Conservation (phyloP, 2,888 invertebrate genomes). For the Sisyra terminalis region DNA sequence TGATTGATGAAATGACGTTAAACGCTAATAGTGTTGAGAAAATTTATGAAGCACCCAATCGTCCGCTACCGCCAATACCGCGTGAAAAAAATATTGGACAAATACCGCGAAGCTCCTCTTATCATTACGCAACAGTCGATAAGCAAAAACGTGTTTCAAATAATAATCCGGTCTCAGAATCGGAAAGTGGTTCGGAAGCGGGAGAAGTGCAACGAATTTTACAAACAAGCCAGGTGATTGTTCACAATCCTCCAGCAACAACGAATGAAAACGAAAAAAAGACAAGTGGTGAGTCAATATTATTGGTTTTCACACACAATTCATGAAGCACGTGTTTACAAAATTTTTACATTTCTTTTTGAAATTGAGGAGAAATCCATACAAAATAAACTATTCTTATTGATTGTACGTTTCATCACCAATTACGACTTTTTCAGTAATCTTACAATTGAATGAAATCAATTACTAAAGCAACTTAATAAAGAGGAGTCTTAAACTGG, state of each 20-base stretch:
- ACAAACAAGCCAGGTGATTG: constrained; percentile 19
- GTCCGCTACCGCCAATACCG: constrained; percentile 28
- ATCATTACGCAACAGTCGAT: constrained; percentile 6
- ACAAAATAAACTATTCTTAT: too few species aligned
- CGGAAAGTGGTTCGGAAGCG: constrained; percentile 56
- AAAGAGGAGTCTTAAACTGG: too few species aligned
- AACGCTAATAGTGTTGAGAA: background rate
- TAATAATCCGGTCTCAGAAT: constrained; percentile 31
- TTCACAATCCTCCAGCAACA: background rate
- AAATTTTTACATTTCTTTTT: too few species aligned
- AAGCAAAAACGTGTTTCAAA: constrained; percentile 10
- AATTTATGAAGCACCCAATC: constrained; percentile 17
- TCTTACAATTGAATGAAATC: too few species aligned
- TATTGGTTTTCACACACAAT: too few species aligned
- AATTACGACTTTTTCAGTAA: too few species aligned
- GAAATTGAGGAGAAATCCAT: too few species aligned
- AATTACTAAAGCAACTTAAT: too few species aligned
- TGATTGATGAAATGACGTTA: background rate
- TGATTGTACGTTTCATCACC: too few species aligned
- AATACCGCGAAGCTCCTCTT: constrained; percentile 8
- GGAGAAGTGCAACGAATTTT: constrained; percentile 52
- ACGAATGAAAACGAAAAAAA: too few species aligned
- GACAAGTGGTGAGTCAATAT: too few species aligned
- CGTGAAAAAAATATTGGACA: constrained; percentile 13
- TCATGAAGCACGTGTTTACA: too few species aligned